Evolutionary conservation across 1,140 invertebrate genomes (phyloP), one percentile per base, ranked within the genome.

Genomic region (Lethrus apterus): DNA sequence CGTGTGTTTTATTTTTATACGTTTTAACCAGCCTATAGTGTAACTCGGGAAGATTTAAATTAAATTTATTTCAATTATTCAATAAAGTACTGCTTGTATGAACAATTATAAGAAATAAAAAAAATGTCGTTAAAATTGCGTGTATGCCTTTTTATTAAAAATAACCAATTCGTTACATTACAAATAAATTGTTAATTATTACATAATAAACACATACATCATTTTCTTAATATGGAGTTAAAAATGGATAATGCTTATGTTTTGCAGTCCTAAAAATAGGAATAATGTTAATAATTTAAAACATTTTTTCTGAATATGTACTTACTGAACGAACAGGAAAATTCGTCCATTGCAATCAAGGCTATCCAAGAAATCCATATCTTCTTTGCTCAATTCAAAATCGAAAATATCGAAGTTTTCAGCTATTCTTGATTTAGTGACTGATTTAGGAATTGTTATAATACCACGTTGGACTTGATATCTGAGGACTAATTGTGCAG

Each of bases 401-500:
- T 79, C 72, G 52, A 77, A 77, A 10, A 79, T 57, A 21, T 76
- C 52, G 20, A 76, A 57, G 56, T 83, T 83, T 40, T 70, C 58
- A 30, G 62, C 57, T 21, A 84, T 75, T 34, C 80, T 62, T 4
- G 58, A 54, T 35, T 68, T 64, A 21, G 70, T 80, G 7, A 75
- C 70, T 11, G 76, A 79, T 59, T 84, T 84, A 2, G 81, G 80
- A 47, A 84, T 76, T n/a, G 73, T 70, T 33, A 77, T 66, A 14
- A 73, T 56, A 2, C 70, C 74, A 10, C 72, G 59, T 54, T 83
- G 69, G 21, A 78, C 51, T 40, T 70, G 55, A 55, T 72, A 76
- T 47, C 72, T 65, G 19, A 77, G 58, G 10, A 76, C 48, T 42
- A 76, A 56, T 64, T 86, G 82, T 5, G 80, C 78, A 2, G 74